Conservation (phyloP, 2,797 vertebrate species). For the Valencia hispanica region DNA sequence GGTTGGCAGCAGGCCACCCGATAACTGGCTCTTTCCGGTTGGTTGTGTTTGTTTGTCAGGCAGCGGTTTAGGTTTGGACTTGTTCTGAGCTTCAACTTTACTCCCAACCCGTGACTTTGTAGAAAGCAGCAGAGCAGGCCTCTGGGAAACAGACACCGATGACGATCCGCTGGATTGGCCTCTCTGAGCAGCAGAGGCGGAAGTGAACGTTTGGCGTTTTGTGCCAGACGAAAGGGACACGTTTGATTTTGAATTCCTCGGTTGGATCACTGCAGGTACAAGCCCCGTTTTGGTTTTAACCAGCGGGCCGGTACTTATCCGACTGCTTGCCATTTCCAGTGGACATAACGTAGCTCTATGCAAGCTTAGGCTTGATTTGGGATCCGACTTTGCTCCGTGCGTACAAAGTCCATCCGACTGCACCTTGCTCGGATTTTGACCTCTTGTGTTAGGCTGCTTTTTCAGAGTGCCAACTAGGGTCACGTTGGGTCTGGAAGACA, state of each 20-base stretch:
- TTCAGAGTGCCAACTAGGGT: slow-evolving; percentile 5
- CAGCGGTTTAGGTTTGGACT: background rate
- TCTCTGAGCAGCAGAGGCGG: slow-evolving; percentile 6
- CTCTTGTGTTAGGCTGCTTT: slow-evolving; percentile 10
- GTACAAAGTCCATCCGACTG: background rate
- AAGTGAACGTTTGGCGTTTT: background rate
- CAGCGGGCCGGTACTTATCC: slow-evolving; percentile 55
- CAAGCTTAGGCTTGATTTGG: background rate
- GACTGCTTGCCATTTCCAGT: background rate
- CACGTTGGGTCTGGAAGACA: slow-evolving; percentile 16
- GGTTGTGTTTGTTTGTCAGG: slow-evolving; percentile 16
- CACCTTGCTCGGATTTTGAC: background rate
- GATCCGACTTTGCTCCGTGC: slow-evolving; percentile 8
- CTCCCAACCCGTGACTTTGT: background rate
- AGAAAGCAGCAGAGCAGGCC: background rate
- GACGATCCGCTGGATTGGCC: background rate
- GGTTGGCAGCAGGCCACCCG: slow-evolving; percentile 15
- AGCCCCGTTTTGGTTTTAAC: slow-evolving; percentile 70
- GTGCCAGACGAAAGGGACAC: background rate
- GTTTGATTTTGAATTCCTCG: slow-evolving; percentile 16
- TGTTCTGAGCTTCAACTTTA: slow-evolving; percentile 27
- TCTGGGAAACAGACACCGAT: slow-evolving; percentile 14
- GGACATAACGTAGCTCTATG: background rate
- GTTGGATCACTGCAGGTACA: slow-evolving; percentile 50
- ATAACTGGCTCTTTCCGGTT: slow-evolving; percentile 1